phyloP scores from a whole-genome alignment of 2,797 vertebrate species.

The Steatocranus sp. region DNA sequence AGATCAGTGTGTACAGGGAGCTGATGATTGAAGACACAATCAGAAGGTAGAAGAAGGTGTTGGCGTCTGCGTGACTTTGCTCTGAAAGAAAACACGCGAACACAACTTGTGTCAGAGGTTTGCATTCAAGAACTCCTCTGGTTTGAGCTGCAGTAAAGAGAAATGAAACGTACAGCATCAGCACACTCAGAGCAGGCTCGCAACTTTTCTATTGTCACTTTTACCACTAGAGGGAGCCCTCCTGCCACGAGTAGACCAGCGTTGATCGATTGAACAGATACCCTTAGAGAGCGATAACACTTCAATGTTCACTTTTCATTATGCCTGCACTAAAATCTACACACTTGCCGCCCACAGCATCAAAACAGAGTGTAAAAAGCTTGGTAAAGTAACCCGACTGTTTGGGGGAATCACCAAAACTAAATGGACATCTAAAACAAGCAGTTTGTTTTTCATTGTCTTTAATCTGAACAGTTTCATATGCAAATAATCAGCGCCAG shows the following conservation, averaged over 20 bases:
- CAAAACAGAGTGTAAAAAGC: neutral
- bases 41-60: slow-evolving; percentile 96
- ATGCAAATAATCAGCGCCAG: neutral
- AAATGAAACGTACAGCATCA: neutral
- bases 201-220: neutral
- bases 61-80: slow-evolving; percentile 82
- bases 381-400: neutral
- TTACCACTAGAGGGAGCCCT: slow-evolving; percentile 65
- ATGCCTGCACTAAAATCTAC: neutral
- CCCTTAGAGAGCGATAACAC: neutral
- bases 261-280: neutral
- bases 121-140: fast-evolving
- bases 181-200: neutral
- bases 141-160: neutral
- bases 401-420: neutral
- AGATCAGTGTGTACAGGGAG: slow-evolving; percentile 95
- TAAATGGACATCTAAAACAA: neutral
- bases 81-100: slow-evolving; percentile 68
- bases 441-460: neutral
- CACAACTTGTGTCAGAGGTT: neutral
- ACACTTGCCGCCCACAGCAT: neutral
- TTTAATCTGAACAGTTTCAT: neutral
- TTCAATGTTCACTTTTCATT: neutral
- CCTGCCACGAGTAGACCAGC: neutral
- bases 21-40: slow-evolving; percentile 89